Percentiles rank a stretch among this genome's conserved stretches.
These are phyloP conservation scores for Hippocampus barbouri DNA, from an alignment of 2,113 vertebrate genomes.

Conservation along the genomic window DNA sequence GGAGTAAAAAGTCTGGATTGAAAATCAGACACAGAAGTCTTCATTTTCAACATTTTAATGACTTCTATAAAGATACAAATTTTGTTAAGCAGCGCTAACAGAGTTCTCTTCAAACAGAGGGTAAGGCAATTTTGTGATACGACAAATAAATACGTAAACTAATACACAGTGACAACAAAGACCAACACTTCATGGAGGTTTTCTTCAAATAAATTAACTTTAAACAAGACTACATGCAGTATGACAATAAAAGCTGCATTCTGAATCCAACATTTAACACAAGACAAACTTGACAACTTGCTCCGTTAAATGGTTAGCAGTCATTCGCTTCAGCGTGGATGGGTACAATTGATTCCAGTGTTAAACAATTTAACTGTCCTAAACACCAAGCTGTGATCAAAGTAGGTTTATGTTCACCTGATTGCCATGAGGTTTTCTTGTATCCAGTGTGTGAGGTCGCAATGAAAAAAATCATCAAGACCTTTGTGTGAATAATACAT, in stretches of 20 bases:
- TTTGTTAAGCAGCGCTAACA: slow-evolving; percentile 21
- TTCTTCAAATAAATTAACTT: slow-evolving; percentile 8
- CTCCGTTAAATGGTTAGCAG: slow-evolving; percentile 14
- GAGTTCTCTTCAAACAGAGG: slow-evolving; percentile 22
- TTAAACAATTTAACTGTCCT: not conserved
- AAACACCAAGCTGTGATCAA: not conserved
- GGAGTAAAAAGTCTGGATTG: not conserved
- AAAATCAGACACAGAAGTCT: not conserved
- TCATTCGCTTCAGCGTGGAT: slow-evolving; percentile 18
- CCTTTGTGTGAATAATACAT: not conserved
- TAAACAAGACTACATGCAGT: not conserved
- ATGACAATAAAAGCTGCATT: slow-evolving; percentile 7
- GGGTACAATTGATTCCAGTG: slow-evolving; percentile 6
- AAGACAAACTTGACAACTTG: not conserved
- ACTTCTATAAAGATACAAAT: slow-evolving; percentile 23
- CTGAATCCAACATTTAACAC: slow-evolving; percentile 2
- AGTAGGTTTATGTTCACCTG: not conserved
- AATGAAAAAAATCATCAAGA: not conserved
- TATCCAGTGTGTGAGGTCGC: not conserved
- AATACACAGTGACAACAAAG: slow-evolving; percentile 12
- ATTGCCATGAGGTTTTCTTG: not conserved
- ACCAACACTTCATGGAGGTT: not conserved
- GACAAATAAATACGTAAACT: not conserved
- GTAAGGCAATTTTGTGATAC: slow-evolving; percentile 24
- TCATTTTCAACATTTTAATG: slow-evolving; percentile 45